These are phyloP conservation scores for Sebastes diaconus DNA, from an alignment of 2,797 vertebrate genomes.

Conservation along the genomic window DNA sequence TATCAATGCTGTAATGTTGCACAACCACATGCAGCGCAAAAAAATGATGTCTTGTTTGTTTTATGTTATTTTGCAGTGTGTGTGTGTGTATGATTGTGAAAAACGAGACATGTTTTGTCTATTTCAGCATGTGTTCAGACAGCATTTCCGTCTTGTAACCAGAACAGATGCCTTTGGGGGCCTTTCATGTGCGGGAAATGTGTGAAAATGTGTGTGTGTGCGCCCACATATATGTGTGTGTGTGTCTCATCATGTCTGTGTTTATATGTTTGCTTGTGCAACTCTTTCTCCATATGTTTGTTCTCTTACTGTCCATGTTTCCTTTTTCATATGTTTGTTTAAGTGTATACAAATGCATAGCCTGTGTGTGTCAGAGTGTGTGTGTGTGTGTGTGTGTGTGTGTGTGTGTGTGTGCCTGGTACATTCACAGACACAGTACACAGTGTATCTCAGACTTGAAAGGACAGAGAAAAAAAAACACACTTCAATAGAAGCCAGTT, in stretches of 20 bases:
- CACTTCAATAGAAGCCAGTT: constrained; percentile 82
- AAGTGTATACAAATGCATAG: constrained; percentile 41
- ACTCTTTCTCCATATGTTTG: constrained; percentile 55
- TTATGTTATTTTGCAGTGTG: constrained; percentile 25
- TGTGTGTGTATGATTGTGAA: constrained; percentile 49
- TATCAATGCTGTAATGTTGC: background rate
- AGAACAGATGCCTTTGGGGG: constrained; percentile 81
- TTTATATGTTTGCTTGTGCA: constrained; percentile 54
- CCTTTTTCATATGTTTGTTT: constrained; percentile 60
- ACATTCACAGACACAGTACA: constrained; percentile 79
- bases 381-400: constrained; percentile 26
- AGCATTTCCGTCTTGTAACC: constrained; percentile 82
- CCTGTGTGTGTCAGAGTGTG: constrained; percentile 33
- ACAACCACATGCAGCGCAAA: background rate
- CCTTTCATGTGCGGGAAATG: constrained; percentile 83
- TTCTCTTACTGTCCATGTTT: constrained; percentile 43
- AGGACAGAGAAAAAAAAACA: constrained; percentile 76
- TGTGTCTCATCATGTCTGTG: constrained; percentile 40
- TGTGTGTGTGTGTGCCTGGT: constrained; percentile 51
- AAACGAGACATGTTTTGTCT: constrained; percentile 86
- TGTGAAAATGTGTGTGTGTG: constrained; percentile 57
- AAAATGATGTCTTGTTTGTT: constrained; percentile 31
- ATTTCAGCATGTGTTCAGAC: constrained; percentile 84
- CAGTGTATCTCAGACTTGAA: constrained; percentile 79
- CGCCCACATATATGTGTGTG: background rate